Evolutionary conservation across 2,113 vertebrate species (phyloP).

Genomic region (Hirundichthys speculiger): DNA sequence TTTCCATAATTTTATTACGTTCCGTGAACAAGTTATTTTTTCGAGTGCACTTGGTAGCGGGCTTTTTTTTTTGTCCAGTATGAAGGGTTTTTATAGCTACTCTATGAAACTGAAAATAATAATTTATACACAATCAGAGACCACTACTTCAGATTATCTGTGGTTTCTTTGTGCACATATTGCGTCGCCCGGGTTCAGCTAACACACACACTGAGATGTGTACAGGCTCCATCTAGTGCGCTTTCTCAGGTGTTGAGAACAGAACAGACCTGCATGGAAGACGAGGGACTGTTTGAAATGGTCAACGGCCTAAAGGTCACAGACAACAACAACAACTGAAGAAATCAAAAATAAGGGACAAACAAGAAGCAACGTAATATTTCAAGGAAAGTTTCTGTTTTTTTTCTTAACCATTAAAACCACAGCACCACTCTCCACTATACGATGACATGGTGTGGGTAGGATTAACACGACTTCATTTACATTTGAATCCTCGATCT

Average conservation of each 20-base stretch:
- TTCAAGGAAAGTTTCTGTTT: slow-evolving; percentile 30
- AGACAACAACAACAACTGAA: slow-evolving; percentile 56
- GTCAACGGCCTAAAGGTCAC: slow-evolving; percentile 51
- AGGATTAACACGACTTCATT: slow-evolving; percentile 79
- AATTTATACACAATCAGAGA: too few species aligned
- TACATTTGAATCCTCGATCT: slow-evolving; percentile 76
- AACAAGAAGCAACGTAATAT: slow-evolving; percentile 60
- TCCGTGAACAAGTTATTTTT: too few species aligned
- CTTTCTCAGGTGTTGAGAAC: slow-evolving; percentile 66
- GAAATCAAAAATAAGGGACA: slow-evolving; percentile 50
- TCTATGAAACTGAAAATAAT: too few species aligned
- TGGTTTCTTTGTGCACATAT: not conserved
- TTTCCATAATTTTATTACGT: too few species aligned
- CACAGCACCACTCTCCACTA: slow-evolving; percentile 80
- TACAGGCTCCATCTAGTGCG: not conserved
- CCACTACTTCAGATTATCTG: not conserved
- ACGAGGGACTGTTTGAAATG: slow-evolving; percentile 27
- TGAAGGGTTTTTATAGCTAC: not conserved
- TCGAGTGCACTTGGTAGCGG: too few species aligned
- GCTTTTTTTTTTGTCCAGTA: not conserved
- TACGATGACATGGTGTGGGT: slow-evolving; percentile 78
- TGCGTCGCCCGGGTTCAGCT: not conserved
- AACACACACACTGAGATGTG: not conserved
- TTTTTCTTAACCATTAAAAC: slow-evolving; percentile 42
- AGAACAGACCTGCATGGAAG: slow-evolving; percentile 40